Base-by-base conservation (phyloP, 2,113 vertebrate species). In the Nipponia nippon region DNA sequence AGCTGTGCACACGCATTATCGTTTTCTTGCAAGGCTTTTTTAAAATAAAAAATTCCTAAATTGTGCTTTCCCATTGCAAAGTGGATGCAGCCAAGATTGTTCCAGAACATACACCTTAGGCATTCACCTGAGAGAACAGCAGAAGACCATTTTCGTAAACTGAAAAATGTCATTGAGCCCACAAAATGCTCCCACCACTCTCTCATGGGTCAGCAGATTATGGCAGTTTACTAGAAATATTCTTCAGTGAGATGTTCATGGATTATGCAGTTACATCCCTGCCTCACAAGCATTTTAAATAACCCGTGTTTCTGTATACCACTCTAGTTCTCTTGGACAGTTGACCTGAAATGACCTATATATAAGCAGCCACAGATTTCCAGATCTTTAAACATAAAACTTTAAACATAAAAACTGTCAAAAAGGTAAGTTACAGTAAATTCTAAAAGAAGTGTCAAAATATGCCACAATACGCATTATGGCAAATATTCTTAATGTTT, bases 1-100 rank as follows among this genome's bases (percentile, higher is more conserved):
- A 99, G 98, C 94, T 99, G 99, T 34, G 99, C 99, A 93, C 99
- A 99, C 1, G 99, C 99, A 82, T 98, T 98, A 94, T 99, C 99
- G 0, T 99, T 99, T 97, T 99, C 99, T 96, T 99, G 99, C 50
- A 99, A 98, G 9, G 99, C 99, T 97, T 99, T 99, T 98, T 99
- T 99, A 97, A 99, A 99, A 97, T 99, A 99, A 98, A 99, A 99
- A 96, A 99, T 99, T 58, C 99, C 99, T 59, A 99, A 98, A 65
- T 99, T 99, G 98, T 99, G 99, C 96, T 99, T 99, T 93, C 99
- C 99, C 99, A 99, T 99, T 49, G 99, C 99, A 97, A 99, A 99
- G 97, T 99, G 99, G 95, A 99, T 99, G 96, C 99, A 99, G 67
- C 99, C 99, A 95, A 99, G 99, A 96, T 99, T 99, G 97, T 99